A percentile compares a stretch with the other conserved stretches of the same genome.
phyloP scores from a whole-genome alignment of 2,888 invertebrate species.

The Pecten maximus region DNA sequence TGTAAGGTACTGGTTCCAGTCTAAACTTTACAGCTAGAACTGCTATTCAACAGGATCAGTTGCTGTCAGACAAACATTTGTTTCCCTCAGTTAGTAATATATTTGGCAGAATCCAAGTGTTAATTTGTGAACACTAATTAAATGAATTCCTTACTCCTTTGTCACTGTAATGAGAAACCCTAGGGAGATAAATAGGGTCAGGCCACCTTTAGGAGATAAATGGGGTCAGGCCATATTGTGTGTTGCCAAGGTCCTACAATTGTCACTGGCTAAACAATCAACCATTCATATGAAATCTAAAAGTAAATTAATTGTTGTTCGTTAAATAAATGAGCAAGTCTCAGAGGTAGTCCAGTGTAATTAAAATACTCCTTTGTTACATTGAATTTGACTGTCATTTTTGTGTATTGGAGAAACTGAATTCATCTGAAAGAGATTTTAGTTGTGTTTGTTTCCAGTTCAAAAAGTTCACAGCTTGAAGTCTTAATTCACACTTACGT shows the following conservation, averaged over 20 bases:
- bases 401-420: neutral
- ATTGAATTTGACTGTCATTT: neutral
- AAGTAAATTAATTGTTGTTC: neutral
- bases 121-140: constrained; percentile 24
- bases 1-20: too few relatives aligned
- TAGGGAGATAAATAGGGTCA: neutral
- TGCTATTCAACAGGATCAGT: neutral
- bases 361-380: neutral
- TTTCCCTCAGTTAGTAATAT: neutral
- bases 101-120: neutral
- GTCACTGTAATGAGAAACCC: neutral
- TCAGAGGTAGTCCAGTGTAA: neutral
- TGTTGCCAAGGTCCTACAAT: too few relatives aligned
- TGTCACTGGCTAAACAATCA: too few relatives aligned
- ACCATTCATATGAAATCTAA: neutral
- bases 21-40: too few relatives aligned
- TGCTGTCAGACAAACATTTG: neutral
- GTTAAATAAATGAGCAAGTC: neutral
- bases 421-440: too few relatives aligned
- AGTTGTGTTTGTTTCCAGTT: too few relatives aligned
- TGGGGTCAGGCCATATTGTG: neutral
- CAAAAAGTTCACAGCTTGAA: too few relatives aligned
- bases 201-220: neutral
- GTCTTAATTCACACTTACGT: too few relatives aligned
- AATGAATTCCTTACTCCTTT: neutral